Evolutionary conservation across 1,140 invertebrate species (phyloP).

Genomic region (Caenorhabditis remanei): DNA sequence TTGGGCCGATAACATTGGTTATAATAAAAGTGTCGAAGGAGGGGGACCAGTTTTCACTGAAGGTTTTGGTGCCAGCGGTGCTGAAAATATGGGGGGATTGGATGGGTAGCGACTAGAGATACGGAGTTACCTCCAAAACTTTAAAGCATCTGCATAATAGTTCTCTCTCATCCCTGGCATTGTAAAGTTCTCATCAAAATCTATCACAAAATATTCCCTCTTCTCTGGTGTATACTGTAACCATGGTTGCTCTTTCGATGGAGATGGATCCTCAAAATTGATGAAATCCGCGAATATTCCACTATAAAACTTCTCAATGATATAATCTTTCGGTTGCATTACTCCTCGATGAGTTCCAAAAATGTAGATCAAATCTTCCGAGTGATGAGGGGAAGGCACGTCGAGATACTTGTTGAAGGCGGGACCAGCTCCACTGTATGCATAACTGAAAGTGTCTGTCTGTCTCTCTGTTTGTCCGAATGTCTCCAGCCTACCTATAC

Average conservation of each 20-base stretch:
- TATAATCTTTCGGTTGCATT: not conserved
- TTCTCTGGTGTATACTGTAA: constrained; percentile 11
- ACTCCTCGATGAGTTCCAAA: constrained; percentile 21
- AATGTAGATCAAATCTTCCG: constrained; percentile 46
- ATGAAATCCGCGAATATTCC: constrained; percentile 29
- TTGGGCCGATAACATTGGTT: not conserved
- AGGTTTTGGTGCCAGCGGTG: not conserved
- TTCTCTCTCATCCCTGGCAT: constrained; percentile 34
- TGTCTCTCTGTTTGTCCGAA: too few relatives aligned
- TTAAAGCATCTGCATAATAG: not conserved
- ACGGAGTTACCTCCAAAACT: not conserved
- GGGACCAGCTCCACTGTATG: not conserved
- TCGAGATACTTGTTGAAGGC: constrained; percentile 7
- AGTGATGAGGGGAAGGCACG: not conserved
- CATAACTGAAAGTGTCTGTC: not conserved
- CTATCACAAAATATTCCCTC: constrained; percentile 28
- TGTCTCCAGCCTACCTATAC: not conserved
- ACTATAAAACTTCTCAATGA: constrained; percentile 18
- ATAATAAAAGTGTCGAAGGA: constrained; percentile 6
- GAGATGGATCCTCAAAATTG: not conserved
- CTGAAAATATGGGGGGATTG: not conserved
- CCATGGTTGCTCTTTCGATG: not conserved
- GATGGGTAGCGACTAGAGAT: too few relatives aligned
- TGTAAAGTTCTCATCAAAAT: constrained; percentile 30
- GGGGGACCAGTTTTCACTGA: not conserved